A percentile compares a stretch with the other conserved stretches of the same genome.
phyloP scores from a whole-genome alignment of 2,113 vertebrate species.

The Tenrec ecaudatus region DNA sequence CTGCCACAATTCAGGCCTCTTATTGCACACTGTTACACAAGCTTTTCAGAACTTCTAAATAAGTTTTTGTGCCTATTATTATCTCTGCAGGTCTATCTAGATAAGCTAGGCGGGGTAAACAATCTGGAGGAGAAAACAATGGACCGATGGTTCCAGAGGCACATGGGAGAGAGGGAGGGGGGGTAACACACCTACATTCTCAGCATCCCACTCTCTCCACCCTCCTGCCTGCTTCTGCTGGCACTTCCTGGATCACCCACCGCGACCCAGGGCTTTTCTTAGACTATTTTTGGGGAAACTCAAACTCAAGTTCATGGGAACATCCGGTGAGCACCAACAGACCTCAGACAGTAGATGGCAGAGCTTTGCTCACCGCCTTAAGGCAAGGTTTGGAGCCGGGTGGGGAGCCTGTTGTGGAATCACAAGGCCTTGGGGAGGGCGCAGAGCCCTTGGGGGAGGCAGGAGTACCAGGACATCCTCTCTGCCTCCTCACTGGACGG shows the following conservation, averaged over 20 bases:
- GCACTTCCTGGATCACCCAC: neutral
- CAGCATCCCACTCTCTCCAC: neutral
- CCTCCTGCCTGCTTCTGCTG: neutral
- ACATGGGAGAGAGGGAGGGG: too few relatives aligned
- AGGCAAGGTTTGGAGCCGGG: neutral
- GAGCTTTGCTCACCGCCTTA: neutral
- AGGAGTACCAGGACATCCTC: neutral
- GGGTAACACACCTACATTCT: neutral
- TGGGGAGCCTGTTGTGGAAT: neutral
- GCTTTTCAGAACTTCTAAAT: too few relatives aligned
- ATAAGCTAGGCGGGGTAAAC: too few relatives aligned
- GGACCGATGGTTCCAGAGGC: too few relatives aligned
- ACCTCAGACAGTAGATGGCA: neutral
- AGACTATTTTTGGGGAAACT: neutral
- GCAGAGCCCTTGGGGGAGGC: neutral
- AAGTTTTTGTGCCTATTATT: too few relatives aligned
- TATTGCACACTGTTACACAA: too few relatives aligned
- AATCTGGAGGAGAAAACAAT: too few relatives aligned
- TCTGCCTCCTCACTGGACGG: neutral
- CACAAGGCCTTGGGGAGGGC: neutral
- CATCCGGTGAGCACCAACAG: neutral
- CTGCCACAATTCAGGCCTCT: too few relatives aligned
- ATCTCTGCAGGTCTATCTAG: too few relatives aligned
- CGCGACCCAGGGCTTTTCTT: neutral
- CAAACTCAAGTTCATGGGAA: neutral